phyloP scores from a whole-genome alignment of 2,113 vertebrate genomes.

The Cephalopterus ornatus region DNA sequence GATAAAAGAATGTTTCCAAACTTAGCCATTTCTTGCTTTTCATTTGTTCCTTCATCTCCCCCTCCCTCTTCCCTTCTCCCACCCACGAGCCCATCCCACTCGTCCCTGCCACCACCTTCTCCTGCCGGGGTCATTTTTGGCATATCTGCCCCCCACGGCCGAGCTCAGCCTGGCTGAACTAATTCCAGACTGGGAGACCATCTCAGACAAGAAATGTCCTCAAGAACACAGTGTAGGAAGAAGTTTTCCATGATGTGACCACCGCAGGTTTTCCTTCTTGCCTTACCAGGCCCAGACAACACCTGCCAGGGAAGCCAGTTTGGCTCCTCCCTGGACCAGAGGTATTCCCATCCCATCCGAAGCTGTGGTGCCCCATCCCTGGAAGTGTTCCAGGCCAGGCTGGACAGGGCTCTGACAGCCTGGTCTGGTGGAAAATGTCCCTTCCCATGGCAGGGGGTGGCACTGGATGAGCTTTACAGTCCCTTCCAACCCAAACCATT shows the following conservation, averaged over 20 bases:
- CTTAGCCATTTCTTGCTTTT: not conserved
- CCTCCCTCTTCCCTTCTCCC: not conserved
- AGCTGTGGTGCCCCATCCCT: not conserved
- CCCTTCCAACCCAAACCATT: not conserved
- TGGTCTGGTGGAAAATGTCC: not conserved
- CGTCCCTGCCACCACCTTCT: not conserved
- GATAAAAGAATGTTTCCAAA: not conserved
- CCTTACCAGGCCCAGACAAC: not conserved
- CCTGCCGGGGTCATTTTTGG: accelerated
- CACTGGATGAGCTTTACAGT: not conserved
- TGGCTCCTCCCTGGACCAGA: not conserved
- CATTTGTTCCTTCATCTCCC: not conserved
- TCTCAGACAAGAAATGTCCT: accelerated
- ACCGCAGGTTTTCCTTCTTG: not conserved
- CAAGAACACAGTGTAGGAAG: not conserved
- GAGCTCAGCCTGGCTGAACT: not conserved
- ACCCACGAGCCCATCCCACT: not conserved
- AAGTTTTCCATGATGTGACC: not conserved
- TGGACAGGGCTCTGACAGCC: not conserved
- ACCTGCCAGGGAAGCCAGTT: not conserved
- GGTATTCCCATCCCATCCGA: not conserved
- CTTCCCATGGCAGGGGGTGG: not conserved
- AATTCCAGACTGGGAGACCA: accelerated
- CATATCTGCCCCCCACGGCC: not conserved
- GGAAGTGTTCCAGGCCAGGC: not conserved